These are phyloP conservation scores for Hirundo rustica DNA, from an alignment of 2,797 vertebrate species.

Conservation along the genomic window DNA sequence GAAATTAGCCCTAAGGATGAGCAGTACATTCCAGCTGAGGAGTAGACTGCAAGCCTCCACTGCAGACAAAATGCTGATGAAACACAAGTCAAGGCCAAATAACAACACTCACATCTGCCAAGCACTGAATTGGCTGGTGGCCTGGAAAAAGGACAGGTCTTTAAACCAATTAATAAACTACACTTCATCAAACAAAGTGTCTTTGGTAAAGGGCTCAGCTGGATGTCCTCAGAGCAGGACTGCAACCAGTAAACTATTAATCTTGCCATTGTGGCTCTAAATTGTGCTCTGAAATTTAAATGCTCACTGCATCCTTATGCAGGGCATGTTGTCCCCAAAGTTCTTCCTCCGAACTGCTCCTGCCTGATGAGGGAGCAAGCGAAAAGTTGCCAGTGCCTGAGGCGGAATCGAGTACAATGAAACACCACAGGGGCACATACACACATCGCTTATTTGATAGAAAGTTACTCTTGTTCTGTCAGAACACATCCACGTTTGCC, in stretches of 20 bases:
- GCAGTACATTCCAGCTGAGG: neutral
- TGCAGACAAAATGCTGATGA: neutral
- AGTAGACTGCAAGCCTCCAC: neutral
- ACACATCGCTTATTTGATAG: neutral
- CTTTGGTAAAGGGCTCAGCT: neutral
- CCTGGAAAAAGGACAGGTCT: slow-evolving; percentile 33
- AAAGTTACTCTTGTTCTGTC: neutral
- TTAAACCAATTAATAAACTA: slow-evolving; percentile 27
- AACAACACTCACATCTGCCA: neutral
- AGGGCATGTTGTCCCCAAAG: neutral
- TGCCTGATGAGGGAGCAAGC: neutral
- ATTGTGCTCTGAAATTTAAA: neutral
- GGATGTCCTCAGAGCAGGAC: neutral
- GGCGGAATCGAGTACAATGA: neutral
- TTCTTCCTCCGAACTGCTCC: neutral
- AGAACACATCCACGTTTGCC: neutral
- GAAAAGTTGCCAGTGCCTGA: neutral
- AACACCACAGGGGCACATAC: neutral
- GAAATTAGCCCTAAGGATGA: neutral
- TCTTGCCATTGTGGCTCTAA: neutral
- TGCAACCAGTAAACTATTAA: neutral
- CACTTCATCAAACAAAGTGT: slow-evolving; percentile 4
- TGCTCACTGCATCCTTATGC: neutral
- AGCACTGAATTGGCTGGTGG: neutral
- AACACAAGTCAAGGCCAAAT: neutral